Evolutionary conservation across 2,113 vertebrate species (phyloP), one percentile per base, ranked within the genome.

Genomic region (Vulpes vulpes): DNA sequence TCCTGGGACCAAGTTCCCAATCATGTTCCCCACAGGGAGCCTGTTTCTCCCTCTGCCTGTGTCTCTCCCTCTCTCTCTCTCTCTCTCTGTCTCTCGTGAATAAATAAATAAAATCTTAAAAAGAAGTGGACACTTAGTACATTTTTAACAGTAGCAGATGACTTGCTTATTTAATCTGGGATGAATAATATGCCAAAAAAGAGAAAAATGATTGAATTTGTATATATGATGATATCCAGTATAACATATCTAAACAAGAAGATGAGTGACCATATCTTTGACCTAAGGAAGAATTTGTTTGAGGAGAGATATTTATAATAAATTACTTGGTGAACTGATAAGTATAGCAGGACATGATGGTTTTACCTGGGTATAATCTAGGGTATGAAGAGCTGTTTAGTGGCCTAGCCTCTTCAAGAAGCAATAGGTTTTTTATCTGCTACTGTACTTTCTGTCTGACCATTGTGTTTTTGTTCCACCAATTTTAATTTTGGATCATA

Each of bases 401-500:
- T 57, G 55, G 16, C 64, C 35, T 91, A 27, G 57, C 20, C 19
- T 49, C 71, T 51, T 53, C 17, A 57, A 67, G 43, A 55, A 78
- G 55, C 25, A 76, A 16, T 30, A 79, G 6, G 20, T 89, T 60
- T 19, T 8, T 73, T 25, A 27, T 89, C 10, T 69, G 27, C 74
- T 43, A 2, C 65, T 1, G 19, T 38, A 4, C 32, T 93, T 93
- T 92, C n/a, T 79, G 32, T 14, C 8, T 27, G 62, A 23, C 27
- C 22, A 43, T n/a, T 65, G 4, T 78, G 32, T 35, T n/a, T 71
- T 95, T 91, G 51, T 35, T 73, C 57, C 20, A 27, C 10, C 9
- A 15, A 4, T 84, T 95, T 94, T 69, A 94, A 71, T 65, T 92
- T 97, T 78, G 15, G 86, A 55, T 32, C 35, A 88, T 59, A 57